A percentile compares a stretch with the other conserved stretches of the same genome.
These are phyloP conservation scores for Pelodytes ibericus DNA, from an alignment of 2,797 vertebrate species.

Conservation along the genomic window DNA sequence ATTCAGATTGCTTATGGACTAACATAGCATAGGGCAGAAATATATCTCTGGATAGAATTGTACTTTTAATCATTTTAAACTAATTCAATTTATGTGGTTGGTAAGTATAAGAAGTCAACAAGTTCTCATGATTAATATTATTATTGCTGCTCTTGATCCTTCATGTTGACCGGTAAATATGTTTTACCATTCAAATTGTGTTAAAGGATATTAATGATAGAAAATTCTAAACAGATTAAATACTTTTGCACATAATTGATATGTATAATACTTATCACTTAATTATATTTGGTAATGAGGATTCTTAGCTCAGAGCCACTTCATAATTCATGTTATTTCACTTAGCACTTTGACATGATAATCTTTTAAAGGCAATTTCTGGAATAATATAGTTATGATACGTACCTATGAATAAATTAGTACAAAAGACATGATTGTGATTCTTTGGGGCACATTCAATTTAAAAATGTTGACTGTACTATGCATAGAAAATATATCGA, in stretches of 20 bases:
- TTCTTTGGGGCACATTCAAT: background rate
- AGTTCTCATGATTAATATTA: too few species aligned
- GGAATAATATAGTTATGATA: conserved; percentile 24
- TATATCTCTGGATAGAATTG: too few species aligned
- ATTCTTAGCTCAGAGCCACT: conserved; percentile 35
- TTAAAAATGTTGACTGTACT: too few species aligned
- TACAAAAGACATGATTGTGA: conserved; percentile 21
- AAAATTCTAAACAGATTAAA: conserved; percentile 34
- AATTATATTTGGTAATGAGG: conserved; percentile 51
- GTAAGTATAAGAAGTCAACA: too few species aligned
- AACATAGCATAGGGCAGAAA: too few species aligned
- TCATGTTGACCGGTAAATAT: background rate
- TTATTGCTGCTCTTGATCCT: too few species aligned
- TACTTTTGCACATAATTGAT: conserved; percentile 38
- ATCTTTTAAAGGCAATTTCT: conserved; percentile 44
- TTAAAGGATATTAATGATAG: conserved; percentile 21
- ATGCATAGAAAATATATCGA: too few species aligned
- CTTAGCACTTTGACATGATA: conserved; percentile 45
- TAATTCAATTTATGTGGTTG: too few species aligned
- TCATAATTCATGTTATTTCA: conserved; percentile 50
- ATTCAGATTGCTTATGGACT: too few species aligned
- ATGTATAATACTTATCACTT: conserved; percentile 42
- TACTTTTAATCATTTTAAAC: too few species aligned
- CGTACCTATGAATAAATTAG: conserved; percentile 33
- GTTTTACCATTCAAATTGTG: conserved; percentile 8